Evolutionary conservation across 2,888 invertebrate species (phyloP), one percentile per base, ranked within the genome.

Genomic region (Fabriciana adippe): DNA sequence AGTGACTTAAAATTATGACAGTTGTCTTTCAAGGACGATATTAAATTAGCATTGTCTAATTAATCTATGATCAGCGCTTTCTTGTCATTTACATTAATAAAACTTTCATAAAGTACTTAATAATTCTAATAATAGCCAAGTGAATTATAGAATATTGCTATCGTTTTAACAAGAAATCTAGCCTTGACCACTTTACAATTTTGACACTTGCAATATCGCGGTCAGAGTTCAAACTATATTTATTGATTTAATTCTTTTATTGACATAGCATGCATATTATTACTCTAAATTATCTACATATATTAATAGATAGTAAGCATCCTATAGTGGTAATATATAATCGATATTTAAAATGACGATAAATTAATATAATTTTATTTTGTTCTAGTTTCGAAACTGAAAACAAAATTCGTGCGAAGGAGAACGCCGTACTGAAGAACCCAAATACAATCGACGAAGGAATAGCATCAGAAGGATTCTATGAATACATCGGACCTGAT

Each of bases 401-500:
- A 80, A 93, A 93, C 84, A 93, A 93, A 76, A 93, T 93, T 72
- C 91, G 93, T 74, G 92, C 92, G 71, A 89, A 92, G 79, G 93
- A 93, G 76, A 91, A 90, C 64, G 93, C 93, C n/a, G 81, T 90
- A 13, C 74, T 93, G 67, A 93, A 92, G 78, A 93, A 93, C 76
- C 84, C 90, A 2, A 92, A 93, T 78, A 88, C 92, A 2, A 77
- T 86, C 18, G 92, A 93, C 71, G 93, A 93, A 76, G 93, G 93
- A 4, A 93, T 93, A 64, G 91, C 93, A 35, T 93, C 92, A 15
- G 78, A 86, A 69, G 93, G 93, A 13, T 93, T 92, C 80, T 93
- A 93, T 80, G 93, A 93, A 73, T 93, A 93, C 85, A 92, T 93
- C 53, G 93, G 93, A 41, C 93, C 93, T 45, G 93, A 93, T 68